Base-by-base conservation (phyloP, 2,113 vertebrate species). In the Corvus hawaiiensis region DNA sequence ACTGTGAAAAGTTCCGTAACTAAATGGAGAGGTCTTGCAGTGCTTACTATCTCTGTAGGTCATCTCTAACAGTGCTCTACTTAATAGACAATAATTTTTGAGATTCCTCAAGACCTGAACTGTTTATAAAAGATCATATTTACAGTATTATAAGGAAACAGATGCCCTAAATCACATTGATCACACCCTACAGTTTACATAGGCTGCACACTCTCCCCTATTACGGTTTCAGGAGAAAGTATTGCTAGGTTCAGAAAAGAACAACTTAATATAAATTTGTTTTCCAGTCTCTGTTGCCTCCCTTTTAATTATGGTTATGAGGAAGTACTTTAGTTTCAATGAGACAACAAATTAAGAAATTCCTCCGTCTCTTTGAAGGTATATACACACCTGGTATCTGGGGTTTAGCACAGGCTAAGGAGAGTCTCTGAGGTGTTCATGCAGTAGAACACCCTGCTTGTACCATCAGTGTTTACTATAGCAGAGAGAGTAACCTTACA, bases 261-360 rank as follows among this genome's bases (percentile, higher is more conserved):
- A 49, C 44, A 94, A 71, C 68, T 76, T 89, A 85, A 33, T 46
- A 68, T 41, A 54, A 89, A 67, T 84, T 71, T 93, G 49, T 82
- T 97, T 93, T 86, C 46, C 69, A 86, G 49, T 91, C 22, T n/a
- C n/a, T 51, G 95, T 90, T 88, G 58, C 93, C 95, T 96, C 95
- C 88, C 93, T 96, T 89, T 95, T 93, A 97, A 97, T 97, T 96
- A 97, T 35, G 55, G 54, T 86, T 78, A 73, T 92, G 83, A 89
- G 69, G 80, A 83, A 63, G 68, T 87, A 68, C 64, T 96, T 91
- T 76, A 90, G 79, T 67, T 94, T 97, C 87, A 94, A 84, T 94
- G 78, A 69, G 84, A 84, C 71, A 94, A 84, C 93, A 95, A 95
- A 96, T 92, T 84, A 96, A 94, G 83, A 93, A 77, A 92, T 95